Base-by-base conservation (phyloP, 2,888 invertebrate genomes). In the Oscheius sp. region DNA sequence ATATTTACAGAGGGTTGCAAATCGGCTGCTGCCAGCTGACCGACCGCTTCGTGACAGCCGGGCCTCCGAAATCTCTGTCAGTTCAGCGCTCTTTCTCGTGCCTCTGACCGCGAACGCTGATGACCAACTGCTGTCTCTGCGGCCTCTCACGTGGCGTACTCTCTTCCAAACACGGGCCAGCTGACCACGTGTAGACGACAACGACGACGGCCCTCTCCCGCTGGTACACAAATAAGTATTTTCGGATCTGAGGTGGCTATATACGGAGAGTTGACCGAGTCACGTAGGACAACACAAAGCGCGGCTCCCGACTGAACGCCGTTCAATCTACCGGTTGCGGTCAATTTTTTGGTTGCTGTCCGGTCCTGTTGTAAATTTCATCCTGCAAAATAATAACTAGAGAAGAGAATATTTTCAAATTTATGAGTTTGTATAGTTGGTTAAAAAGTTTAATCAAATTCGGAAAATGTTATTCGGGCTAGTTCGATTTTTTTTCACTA, bases 1-100 rank as follows among this genome's bases (percentile, higher is more conserved):
- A 54, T 65, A 65, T 65, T 65, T 65, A 65, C 65, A 54, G 51
- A 44, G 45, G 54, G 54, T 56, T 54, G 65, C 65, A 54, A 65
- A 65, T 56, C 44, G 65, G 65, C 54, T 50, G n/a, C 36, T 54
- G 56, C 65, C 56, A 56, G 56, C 65, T 56, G 65, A 65, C 65
- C 65, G 56, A 36, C 22, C 63, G 45, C 49, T 45, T 47, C 65
- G 65, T 44, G 65, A 65, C 65, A 45, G 65, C 65, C 20, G 26
- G 22, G 24, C 41, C 57, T 24, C 41, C 57, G 24, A 17, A 12
- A n/a, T 32, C 28, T 41, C 56, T 33, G 6, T 14, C 56, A 33
- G 12, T 12, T 1, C 9, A 9, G 22, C 47, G 33, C 20, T 47
- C 62, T 47, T 45, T 62, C 47, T n/a, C 47, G 22, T 22, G 28